These are phyloP conservation scores for Papilio polyxenes DNA, from an alignment of 1,140 invertebrate species.

Conservation along the genomic window DNA sequence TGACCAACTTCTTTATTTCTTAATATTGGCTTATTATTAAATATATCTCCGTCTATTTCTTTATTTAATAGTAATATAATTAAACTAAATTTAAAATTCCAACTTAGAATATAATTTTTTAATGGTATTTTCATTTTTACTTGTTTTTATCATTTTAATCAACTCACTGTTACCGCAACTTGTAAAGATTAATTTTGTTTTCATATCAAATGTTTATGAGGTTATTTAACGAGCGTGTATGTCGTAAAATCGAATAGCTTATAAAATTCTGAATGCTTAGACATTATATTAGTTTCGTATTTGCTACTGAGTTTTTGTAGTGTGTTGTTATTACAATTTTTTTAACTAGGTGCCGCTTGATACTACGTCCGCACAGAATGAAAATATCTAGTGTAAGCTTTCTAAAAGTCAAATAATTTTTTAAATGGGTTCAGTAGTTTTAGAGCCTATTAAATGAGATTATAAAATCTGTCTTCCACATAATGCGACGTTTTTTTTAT, in stretches of 20 bases:
- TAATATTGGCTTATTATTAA: conserved; percentile 16
- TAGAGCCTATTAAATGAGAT: too few relatives aligned
- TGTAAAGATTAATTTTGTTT: too few relatives aligned
- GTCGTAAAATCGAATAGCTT: conserved; percentile 42
- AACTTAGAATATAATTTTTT: background rate
- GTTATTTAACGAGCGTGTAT: conserved; percentile 30
- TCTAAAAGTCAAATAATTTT: too few relatives aligned
- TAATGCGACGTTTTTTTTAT: too few relatives aligned
- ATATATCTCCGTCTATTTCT: conserved; percentile 13
- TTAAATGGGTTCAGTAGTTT: too few relatives aligned
- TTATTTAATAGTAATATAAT: conserved; percentile 8
- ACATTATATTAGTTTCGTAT: background rate
- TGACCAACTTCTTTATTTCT: background rate
- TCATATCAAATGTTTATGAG: conserved; percentile 29
- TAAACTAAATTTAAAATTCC: background rate
- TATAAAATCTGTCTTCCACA: too few relatives aligned
- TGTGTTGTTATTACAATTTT: background rate
- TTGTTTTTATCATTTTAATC: conserved; percentile 9
- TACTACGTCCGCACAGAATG: too few relatives aligned
- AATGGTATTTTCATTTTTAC: conserved; percentile 15
- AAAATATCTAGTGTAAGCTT: too few relatives aligned
- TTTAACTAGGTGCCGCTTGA: too few relatives aligned
- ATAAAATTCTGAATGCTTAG: conserved; percentile 10
- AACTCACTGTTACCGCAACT: background rate
- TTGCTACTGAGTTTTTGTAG: background rate